phyloP scores from a whole-genome alignment of 2,113 vertebrate species.

The Drymodes brunneopygia region DNA sequence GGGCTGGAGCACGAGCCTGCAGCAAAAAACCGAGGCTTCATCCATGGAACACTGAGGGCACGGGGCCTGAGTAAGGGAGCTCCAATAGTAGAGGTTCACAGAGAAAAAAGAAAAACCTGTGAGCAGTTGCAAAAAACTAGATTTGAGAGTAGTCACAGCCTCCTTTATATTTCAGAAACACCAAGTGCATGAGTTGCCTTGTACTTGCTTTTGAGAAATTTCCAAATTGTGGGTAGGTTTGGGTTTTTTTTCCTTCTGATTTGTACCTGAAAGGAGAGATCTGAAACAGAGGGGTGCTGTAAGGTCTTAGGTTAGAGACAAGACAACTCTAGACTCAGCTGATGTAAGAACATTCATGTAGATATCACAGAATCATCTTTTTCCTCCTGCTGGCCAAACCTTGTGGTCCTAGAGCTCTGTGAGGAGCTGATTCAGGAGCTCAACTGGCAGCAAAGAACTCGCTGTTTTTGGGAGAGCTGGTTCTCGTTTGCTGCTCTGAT shows the following conservation, averaged over 20 bases:
- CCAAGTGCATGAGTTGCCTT: not conserved
- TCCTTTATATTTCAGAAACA: not conserved
- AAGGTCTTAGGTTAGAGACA: not conserved
- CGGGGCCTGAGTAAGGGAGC: not conserved
- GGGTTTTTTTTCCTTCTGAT: not conserved
- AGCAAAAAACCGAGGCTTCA: not conserved
- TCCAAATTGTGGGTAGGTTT: not conserved
- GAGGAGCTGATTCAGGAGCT: not conserved
- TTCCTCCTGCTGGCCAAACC: not conserved
- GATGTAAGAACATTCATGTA: not conserved
- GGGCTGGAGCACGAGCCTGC: not conserved
- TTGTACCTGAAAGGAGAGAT: not conserved
- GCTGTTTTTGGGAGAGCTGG: not conserved
- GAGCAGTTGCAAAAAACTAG: not conserved
- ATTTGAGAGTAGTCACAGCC: not conserved
- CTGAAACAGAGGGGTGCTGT: not conserved
- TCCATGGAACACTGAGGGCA: not conserved
- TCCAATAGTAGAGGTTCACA: not conserved
- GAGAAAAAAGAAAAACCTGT: not conserved
- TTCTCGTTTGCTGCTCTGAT: constrained; percentile 15
- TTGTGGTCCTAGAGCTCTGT: not conserved
- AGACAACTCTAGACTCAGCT: not conserved
- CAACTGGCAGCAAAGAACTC: not conserved
- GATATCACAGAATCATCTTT: not conserved
- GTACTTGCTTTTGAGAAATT: not conserved